Base-by-base conservation (phyloP, 2,888 invertebrate genomes). In the Fabriciana adippe region DNA sequence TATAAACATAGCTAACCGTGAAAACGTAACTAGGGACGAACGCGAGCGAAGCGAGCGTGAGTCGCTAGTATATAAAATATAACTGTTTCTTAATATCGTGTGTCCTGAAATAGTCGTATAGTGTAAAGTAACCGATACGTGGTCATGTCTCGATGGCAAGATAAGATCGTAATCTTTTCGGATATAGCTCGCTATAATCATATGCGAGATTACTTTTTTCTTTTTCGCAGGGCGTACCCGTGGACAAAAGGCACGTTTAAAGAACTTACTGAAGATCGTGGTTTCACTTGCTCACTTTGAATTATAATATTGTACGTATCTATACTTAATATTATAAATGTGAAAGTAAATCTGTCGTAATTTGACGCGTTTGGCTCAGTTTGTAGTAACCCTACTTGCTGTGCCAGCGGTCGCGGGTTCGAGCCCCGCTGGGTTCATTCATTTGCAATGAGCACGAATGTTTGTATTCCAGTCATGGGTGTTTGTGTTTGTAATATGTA, bases 151-250 rank as follows among this genome's bases (percentile, higher is more conserved):
- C 81, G 92, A 91, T 91, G 79, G 75, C 71, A 69, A 83, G 92
- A 92, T 92, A 92, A 92, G 92, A 92, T 92, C 77, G 84, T 81
- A 84, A 92, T 92, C 92, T 89, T 88, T 88, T 87, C 88, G 90
- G 91, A 91, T 92, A 92, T 90, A 91, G 91, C 91, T 88, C 90
- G 87, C 82, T 78, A 86, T 92, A 92, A 92, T 92, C 92, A 90
- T 91, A 92, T 92, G 92, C 92, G 80, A 76, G 77, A 86, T 78
- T 78, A 79, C 18, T 79, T 81, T 80, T 76, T 80, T 78, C 77
- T 72, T 77, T 78, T 78, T 73, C 72, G 75, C 78, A 82, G 81
- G 85, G 83, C 87, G 88, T 82, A 84, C 75, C 61, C 61, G 51
- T 77, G 79, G 80, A 82, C 70, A 71, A 71, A 61, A 68, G 70